Base-by-base conservation (phyloP, 2,888 invertebrate genomes). In the Pterobdella sp. region DNA sequence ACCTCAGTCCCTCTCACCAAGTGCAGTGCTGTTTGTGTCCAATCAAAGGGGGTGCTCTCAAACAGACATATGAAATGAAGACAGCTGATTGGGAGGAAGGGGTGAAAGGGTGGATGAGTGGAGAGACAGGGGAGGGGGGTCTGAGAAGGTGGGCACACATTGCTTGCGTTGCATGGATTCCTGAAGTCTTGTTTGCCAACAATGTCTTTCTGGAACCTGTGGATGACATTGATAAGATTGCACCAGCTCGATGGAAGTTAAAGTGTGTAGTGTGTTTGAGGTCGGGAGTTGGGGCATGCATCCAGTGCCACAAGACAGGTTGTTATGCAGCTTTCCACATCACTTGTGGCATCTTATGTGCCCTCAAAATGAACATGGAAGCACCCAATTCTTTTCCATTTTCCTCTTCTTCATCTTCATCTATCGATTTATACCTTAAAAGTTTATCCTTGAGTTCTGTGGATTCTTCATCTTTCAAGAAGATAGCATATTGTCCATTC, bases 291-390 rank as follows among this genome's bases (percentile, higher is more conserved):
- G 97, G 97, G 2, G 96, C 97, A 0, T 97, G 97, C 81, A 96
- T 98, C 76, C 97, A 98, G 85, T 98, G 97, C 83, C 94, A 96
- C 84, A 92, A 94, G 81, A 90, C 90, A 79, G 94, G 92, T 84
- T 96, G 96, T 82, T 96, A 95, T 82, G 91, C 93, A 10, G 96
- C 97, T 0, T 98, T 98, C 85, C 98, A 98, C 84, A 98, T 98
- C 1, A 98, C 98, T 0, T 99, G 98, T 84, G 98, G 97, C 0
- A 95, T 96, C 83, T 93, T 84, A 76, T 94, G 95, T 34, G 93
- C 89, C 0, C 86, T 98, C 49, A 83, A 80, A 76, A 84, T 84
- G 83, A 91, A 93, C 81, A 95, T 97, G 90, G 92, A 95, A 81
- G 94, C 94, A 0, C 91, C 94, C n/a, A 7, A 31, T 10, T 72